Evolutionary conservation across 2,797 vertebrate genomes (phyloP), one percentile per base, ranked within the genome.

Genomic region (Cirrhinus mrigala): DNA sequence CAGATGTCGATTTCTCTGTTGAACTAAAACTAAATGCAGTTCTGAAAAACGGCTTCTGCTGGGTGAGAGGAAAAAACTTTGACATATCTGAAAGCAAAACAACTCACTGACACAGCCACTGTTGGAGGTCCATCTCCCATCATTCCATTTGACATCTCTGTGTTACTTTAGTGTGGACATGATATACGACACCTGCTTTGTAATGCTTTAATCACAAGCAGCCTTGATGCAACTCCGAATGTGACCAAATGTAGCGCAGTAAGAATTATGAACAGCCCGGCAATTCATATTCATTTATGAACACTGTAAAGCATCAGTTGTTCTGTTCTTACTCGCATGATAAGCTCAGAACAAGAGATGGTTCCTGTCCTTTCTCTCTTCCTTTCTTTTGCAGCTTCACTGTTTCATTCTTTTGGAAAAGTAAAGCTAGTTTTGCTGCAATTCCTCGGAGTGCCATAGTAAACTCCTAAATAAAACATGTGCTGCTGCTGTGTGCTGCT

Each of bases 401-500:
- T 74, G 40, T 81, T 83, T 37, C 33, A 37, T 40, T 77, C 58
- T 54, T 81, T 82, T 37, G 56, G 37, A 78, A 71, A 82, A 56
- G 50, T 74, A 73, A 66, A 78, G 46, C 54, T 82, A 37, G 62
- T 85, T 79, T 84, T 81, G 46, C 48, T 87, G 77, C 74, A 73
- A 58, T 88, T 90, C 81, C 82, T 89, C 87, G 70, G 91, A 94
- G 91, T 92, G 90, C 92, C 92, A 90, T 89, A 92, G 87, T 90
- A 89, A 91, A 90, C 90, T 89, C 88, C 91, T 95, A 92, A 95
- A 95, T 94, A 95, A 95, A 95, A 95, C 90, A 95, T 95, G 92
- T 9, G 62, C 88, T 92, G 90, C 90, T 90, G 86, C 90, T 93
- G 93, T 90, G 92, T 93, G 93, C 92, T 92, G 90, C 90, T 88